Evolutionary conservation across 2,888 invertebrate genomes (phyloP).

Genomic region (Hydriomena furcata): DNA sequence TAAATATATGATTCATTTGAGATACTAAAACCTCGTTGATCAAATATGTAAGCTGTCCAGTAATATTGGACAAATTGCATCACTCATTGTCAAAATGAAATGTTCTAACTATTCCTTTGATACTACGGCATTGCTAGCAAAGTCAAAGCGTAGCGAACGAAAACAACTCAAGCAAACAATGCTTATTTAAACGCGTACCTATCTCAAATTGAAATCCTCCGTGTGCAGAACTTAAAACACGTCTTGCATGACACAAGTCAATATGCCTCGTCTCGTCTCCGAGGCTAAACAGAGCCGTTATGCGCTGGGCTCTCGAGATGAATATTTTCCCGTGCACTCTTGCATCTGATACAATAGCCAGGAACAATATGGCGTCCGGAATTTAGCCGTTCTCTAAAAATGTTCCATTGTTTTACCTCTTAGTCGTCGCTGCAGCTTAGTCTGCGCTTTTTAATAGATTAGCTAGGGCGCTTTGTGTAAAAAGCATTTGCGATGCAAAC

Average conservation of each 20-base stretch:
- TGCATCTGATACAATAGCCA: conserved; percentile 43
- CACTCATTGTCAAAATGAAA: not conserved
- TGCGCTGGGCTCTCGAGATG: conserved; percentile 41
- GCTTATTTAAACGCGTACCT: not conserved
- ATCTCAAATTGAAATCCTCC: conserved; percentile 6
- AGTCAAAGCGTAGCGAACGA: not conserved
- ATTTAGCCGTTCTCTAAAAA: conserved; percentile 48
- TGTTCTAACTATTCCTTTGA: not conserved
- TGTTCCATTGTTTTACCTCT: conserved; percentile 49
- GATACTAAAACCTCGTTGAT: too few relatives aligned
- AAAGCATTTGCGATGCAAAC: conserved; percentile 23
- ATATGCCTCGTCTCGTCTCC: conserved; percentile 15
- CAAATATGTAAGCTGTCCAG: too few relatives aligned
- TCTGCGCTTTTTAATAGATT: conserved; percentile 46
- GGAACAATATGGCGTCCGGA: conserved; percentile 49
- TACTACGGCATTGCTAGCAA: not conserved
- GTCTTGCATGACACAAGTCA: conserved; percentile 15
- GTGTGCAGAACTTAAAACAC: conserved; percentile 17
- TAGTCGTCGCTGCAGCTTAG: conserved; percentile 41
- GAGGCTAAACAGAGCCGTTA: conserved; percentile 33
- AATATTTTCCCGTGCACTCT: conserved; percentile 47
- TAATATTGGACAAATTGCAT: too few relatives aligned
- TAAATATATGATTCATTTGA: too few relatives aligned
- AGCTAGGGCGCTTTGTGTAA: conserved; percentile 34
- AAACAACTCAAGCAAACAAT: conserved; percentile 1